Evolutionary conservation across 1,140 invertebrate genomes (phyloP).

Genomic region (Zophobas morio): DNA sequence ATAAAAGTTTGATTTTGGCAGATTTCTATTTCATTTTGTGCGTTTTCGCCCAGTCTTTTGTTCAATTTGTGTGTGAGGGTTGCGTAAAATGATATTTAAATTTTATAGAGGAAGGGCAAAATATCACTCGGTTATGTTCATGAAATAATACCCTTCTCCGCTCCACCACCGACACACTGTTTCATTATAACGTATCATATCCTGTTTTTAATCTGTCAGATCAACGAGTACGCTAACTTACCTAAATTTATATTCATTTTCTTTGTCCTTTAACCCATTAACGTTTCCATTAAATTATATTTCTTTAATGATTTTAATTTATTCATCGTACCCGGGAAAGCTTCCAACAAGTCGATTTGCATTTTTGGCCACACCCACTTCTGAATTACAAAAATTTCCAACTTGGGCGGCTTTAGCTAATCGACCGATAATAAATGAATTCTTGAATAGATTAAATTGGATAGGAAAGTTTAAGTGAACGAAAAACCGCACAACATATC

Average conservation of each 20-base stretch:
- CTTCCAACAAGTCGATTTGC: constrained; percentile 33
- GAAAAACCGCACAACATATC: no score
- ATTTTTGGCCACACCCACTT: constrained; percentile 16
- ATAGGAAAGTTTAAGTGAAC: no score
- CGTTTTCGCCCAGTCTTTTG: constrained; percentile 20
- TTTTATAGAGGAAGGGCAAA: constrained; percentile 16
- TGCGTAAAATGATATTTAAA: constrained; percentile 34
- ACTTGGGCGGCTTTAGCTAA: not conserved
- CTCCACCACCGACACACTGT: not conserved
- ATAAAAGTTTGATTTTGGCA: constrained; percentile 36
- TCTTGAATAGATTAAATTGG: no score
- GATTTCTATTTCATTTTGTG: constrained; percentile 41
- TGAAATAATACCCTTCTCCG: not conserved
- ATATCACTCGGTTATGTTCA: not conserved
- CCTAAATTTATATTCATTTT: constrained; percentile 28
- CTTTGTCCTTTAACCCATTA: constrained; percentile 37
- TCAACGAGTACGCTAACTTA: constrained; percentile 2
- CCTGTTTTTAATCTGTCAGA: constrained; percentile 23
- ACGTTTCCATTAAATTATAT: constrained; percentile 28
- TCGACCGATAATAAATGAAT: constrained; percentile 20
- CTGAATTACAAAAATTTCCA: constrained; percentile 19
- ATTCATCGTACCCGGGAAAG: constrained; percentile 30
- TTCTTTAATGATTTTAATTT: constrained; percentile 44
- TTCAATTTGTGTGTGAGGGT: constrained; percentile 34
- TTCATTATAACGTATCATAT: not conserved